phyloP scores from a whole-genome alignment of 1,140 invertebrate species.

The Drosophila nigromelanica region DNA sequence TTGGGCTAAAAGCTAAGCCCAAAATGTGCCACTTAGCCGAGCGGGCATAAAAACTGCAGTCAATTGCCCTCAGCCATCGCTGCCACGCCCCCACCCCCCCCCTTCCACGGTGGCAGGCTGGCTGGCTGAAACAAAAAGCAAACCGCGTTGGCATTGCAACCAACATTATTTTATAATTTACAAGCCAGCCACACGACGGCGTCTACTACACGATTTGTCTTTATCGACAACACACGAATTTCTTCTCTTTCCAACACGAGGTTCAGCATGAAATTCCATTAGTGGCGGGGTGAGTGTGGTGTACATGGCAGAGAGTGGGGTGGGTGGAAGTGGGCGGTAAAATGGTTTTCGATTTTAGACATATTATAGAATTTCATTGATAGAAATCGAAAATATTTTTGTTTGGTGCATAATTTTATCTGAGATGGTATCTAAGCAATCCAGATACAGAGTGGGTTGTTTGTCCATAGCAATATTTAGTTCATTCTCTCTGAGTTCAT shows the following conservation, averaged over 20 bases:
- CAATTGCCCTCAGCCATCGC: conserved; percentile 21
- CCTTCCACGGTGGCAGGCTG: background rate
- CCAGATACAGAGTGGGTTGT: background rate
- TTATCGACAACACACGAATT: conserved; percentile 59
- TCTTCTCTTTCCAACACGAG: conserved; percentile 20
- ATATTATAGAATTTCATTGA: conserved; percentile 58
- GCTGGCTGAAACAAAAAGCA: conserved; percentile 50
- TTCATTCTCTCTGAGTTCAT: no score
- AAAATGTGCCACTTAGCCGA: conserved; percentile 74
- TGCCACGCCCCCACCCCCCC: conserved; percentile 5
- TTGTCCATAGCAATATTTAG: background rate
- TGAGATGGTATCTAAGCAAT: conserved; percentile 13
- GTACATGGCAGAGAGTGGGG: background rate
- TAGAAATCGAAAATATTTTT: conserved; percentile 65
- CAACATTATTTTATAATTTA: conserved; percentile 79
- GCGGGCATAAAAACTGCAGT: conserved; percentile 68
- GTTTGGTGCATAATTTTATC: conserved; percentile 40
- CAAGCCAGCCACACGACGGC: conserved; percentile 65
- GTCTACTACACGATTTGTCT: conserved; percentile 71
- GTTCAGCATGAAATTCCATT: conserved; percentile 56
- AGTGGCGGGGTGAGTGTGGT: conserved; percentile 11
- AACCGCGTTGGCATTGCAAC: conserved; percentile 66
- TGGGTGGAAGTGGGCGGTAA: no score
- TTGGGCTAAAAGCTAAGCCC: conserved; percentile 67
- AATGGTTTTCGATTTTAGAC: conserved; percentile 32